Base-by-base conservation (phyloP, 2,888 invertebrate species). In the Euzophera pinguis region DNA sequence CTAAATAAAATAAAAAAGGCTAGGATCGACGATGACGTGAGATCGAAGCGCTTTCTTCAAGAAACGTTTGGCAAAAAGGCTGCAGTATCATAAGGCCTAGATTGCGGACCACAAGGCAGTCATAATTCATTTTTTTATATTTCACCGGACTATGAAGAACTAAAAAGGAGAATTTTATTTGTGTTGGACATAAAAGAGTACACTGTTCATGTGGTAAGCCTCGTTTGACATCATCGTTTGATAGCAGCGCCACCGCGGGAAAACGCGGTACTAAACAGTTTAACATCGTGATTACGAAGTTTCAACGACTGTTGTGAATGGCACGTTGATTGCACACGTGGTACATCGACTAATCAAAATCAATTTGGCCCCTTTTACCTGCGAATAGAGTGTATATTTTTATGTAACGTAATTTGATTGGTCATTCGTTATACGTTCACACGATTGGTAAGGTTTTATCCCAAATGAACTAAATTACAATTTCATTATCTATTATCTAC, bases 321-420 rank as follows among this genome's bases (percentile, higher is more conserved):
- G 42, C 41, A 7, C n/a, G 39, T 10, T 43, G 42, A 43, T 43
- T 43, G 42, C 27, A 17, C 42, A 43, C 42, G 27, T 9, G 42
- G 42, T 7, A n/a, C 42, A 12, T 27, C 12, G 13, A n/a, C 27
- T 9, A 43, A 12, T 43, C 42, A 12, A 3, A 27, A 27, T 27
- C 42, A 43, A 43, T 43, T 43, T 43, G 12, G 22, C 41, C 7
- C 12, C 12, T 43, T 5, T 43, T 43, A 6, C 13, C 27, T 1
- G 12, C 10, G 6, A 17, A 13, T 43, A 43, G 4, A 13, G 27
- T 8, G 17, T 22, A 22, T 22, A 22, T n/a, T n/a, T n/a, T 3
- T 42, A 2, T 43, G 27, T 27, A 12, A 7, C 2, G 42, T 43
- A 43, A 27, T 13, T 43, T 10, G 12, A 43, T 43, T 43, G 12